Percentiles rank a stretch among this genome's conserved stretches.
Conservation (phyloP, 1,140 invertebrate species). For the Caenorhabditis tropicalis region DNA sequence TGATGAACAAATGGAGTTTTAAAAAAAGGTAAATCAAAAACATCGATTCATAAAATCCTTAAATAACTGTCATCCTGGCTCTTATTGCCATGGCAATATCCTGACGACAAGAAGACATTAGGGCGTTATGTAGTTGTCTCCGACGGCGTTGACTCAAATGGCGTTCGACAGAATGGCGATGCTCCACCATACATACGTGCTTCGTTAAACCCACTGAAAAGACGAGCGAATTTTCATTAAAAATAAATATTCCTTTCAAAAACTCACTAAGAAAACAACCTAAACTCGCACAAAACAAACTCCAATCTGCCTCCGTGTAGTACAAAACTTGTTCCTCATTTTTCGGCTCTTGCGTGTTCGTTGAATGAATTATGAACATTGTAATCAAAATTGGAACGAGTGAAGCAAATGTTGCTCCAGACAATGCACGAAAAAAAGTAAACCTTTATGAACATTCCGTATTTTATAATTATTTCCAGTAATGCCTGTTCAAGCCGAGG, state of each 20-base stretch:
- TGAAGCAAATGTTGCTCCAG: not conserved
- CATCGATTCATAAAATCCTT: too few relatives aligned
- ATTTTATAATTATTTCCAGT: slow-evolving; percentile 50
- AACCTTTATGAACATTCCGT: too few relatives aligned
- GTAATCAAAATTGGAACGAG: not conserved
- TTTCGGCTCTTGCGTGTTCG: slow-evolving; percentile 24
- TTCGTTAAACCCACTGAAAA: slow-evolving; percentile 25
- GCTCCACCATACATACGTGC: slow-evolving; percentile 1
- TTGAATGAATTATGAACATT: slow-evolving; percentile 35
- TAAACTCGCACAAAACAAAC: not conserved
- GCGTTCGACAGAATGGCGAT: not conserved
- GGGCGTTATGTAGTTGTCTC: slow-evolving; percentile 28
- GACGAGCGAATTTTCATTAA: slow-evolving; percentile 29
- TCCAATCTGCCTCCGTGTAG: slow-evolving; percentile 21
- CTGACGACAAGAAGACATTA: slow-evolving; percentile 23
- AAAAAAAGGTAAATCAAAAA: not conserved
- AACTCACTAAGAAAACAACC: not conserved
- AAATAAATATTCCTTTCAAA: not conserved
- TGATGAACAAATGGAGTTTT: slow-evolving; percentile 20
- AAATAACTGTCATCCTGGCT: slow-evolving; percentile 43
- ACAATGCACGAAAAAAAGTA: not conserved
- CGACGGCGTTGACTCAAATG: slow-evolving; percentile 6
- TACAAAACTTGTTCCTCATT: slow-evolving; percentile 19
- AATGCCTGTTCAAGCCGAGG: slow-evolving; percentile 57
- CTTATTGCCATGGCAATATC: slow-evolving; percentile 44